A percentile compares a stretch with the other conserved stretches of the same genome.
These are phyloP conservation scores for Lamellibrachia satsuma DNA, from an alignment of 2,888 invertebrate genomes.

Conservation along the genomic window DNA sequence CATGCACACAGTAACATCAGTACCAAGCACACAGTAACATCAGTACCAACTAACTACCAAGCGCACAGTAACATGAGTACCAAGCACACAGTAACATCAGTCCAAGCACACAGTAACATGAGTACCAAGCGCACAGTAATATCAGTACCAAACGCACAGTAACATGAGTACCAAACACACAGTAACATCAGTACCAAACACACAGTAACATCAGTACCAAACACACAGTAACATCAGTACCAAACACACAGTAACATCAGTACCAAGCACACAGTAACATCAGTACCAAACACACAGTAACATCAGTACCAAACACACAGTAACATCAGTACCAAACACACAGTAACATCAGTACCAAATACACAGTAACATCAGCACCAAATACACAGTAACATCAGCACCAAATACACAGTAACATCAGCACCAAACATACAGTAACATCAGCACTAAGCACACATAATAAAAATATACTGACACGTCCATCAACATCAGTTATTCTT, in stretches of 20 bases:
- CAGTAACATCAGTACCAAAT: background rate
- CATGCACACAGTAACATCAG: background rate
- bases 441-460: too few species aligned
- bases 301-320: too few species aligned
- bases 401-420: too few species aligned
- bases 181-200: background rate
- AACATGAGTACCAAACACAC: background rate
- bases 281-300: too few species aligned
- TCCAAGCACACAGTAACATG: background rate
- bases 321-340: background rate
- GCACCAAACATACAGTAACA: too few species aligned
- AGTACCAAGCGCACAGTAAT: too few species aligned
- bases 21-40: background rate
- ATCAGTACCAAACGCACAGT: too few species aligned
- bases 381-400: background rate
- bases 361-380: background rate
- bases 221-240: background rate
- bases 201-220: background rate
- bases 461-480: too few species aligned
- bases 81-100: background rate
- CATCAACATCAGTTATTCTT: too few species aligned
- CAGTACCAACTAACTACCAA: background rate
- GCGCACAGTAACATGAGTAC: too few species aligned
- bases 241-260: too few species aligned
- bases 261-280: too few species aligned